Evolutionary conservation across 2,888 invertebrate species (phyloP).

Genomic region (Conomelus anceps): DNA sequence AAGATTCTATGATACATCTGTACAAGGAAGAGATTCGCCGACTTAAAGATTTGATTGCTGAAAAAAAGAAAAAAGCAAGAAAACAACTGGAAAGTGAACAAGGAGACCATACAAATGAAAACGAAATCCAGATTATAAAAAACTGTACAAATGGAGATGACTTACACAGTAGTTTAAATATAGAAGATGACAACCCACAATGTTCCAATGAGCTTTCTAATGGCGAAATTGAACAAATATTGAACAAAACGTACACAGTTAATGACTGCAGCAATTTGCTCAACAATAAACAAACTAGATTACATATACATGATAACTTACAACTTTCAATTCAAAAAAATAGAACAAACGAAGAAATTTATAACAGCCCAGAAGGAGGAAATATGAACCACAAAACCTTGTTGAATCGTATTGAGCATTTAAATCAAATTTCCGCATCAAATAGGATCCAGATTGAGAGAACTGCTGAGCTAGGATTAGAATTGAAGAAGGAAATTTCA

Average conservation of each 20-base stretch:
- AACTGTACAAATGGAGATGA: background rate
- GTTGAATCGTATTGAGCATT: background rate
- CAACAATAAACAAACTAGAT: background rate
- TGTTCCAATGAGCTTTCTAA: background rate
- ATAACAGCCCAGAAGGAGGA: background rate
- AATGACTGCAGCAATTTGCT: background rate
- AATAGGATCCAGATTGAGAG: background rate
- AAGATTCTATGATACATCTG: constrained; percentile 90
- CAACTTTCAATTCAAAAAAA: no score
- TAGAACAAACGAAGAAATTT: constrained; percentile 67
- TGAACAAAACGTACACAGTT: background rate
- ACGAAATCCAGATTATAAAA: background rate
- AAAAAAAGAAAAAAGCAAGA: constrained; percentile 14
- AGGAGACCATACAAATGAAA: constrained; percentile 18
- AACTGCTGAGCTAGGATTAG: background rate
- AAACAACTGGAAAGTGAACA: constrained; percentile 21
- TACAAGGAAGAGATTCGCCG: constrained; percentile 92
- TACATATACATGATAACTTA: background rate
- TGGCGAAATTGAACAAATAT: background rate
- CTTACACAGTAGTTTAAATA: background rate
- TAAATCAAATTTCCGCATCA: background rate
- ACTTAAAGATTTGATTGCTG: constrained; percentile 42
- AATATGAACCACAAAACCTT: background rate
- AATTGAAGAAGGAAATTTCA: constrained; percentile 81
- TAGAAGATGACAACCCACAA: constrained; percentile 42